phyloP scores from a whole-genome alignment of 2,113 vertebrate genomes.

The Hystrix cristata region DNA sequence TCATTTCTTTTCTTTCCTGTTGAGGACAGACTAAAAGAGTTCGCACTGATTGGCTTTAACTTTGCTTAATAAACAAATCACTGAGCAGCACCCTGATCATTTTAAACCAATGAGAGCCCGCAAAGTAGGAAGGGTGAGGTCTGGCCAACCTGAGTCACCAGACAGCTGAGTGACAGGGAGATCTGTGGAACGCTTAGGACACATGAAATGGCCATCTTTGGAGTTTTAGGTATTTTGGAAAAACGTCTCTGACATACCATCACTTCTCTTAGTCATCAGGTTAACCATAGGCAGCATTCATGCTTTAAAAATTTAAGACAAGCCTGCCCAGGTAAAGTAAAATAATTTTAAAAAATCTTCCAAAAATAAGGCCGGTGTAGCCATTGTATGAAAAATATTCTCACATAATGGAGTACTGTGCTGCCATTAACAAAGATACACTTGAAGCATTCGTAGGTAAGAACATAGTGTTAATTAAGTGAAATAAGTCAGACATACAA shows the following conservation, averaged over 20 bases:
- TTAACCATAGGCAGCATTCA: not conserved
- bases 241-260: not conserved
- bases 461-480: not conserved
- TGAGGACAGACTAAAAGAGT: not conserved
- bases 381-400: not conserved
- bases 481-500: not conserved
- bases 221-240: slow-evolving; percentile 15
- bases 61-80: not conserved
- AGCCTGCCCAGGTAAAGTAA: not conserved
- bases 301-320: not conserved
- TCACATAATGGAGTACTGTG: not conserved
- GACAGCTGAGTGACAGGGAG: not conserved
- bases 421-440: not conserved
- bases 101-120: not conserved
- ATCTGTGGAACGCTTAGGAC: not conserved
- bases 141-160: rapidly evolving
- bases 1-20: not conserved
- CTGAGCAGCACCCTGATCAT: not conserved
- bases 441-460: not conserved
- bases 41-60: not conserved
- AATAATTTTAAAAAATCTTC: not conserved
- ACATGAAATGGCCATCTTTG: not conserved
- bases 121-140: not conserved
- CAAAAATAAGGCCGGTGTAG: not conserved
- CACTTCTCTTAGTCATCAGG: not conserved